Percentiles rank a stretch among this genome's conserved stretches.
Conservation (phyloP, 1,140 invertebrate genomes). For the Wiebesia pumilae region DNA sequence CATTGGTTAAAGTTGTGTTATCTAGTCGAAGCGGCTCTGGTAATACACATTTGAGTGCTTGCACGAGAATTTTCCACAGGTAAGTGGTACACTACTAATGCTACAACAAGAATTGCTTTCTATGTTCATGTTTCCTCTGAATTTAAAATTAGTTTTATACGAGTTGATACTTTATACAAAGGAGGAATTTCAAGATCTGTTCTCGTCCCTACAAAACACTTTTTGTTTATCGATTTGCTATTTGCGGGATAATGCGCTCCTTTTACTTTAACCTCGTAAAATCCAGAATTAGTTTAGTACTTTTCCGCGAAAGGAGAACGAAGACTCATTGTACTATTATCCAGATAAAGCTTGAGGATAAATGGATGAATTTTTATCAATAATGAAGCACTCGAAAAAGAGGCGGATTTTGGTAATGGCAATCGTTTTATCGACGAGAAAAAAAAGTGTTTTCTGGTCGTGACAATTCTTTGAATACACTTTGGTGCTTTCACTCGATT, state of each 20-base stretch:
- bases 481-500: no score
- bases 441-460: background rate
- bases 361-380: background rate
- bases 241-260: background rate
- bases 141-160: constrained; percentile 17
- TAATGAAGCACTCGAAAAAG: no score
- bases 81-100: constrained; percentile 11
- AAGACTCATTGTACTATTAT: no score
- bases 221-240: background rate
- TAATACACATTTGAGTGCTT: background rate
- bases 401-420: no score
- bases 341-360: background rate
- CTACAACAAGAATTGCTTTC: background rate
- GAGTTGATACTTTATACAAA: background rate
- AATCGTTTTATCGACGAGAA: background rate
- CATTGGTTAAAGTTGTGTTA: background rate
- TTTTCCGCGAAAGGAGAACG: no score
- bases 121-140: background rate
- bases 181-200: background rate
- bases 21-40: background rate
- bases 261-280: background rate
- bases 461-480: no score
- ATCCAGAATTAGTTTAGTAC: background rate
- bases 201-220: background rate
- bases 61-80: background rate